Conservation (phyloP, 2,888 invertebrate species). For the Dascillus cervinus region DNA sequence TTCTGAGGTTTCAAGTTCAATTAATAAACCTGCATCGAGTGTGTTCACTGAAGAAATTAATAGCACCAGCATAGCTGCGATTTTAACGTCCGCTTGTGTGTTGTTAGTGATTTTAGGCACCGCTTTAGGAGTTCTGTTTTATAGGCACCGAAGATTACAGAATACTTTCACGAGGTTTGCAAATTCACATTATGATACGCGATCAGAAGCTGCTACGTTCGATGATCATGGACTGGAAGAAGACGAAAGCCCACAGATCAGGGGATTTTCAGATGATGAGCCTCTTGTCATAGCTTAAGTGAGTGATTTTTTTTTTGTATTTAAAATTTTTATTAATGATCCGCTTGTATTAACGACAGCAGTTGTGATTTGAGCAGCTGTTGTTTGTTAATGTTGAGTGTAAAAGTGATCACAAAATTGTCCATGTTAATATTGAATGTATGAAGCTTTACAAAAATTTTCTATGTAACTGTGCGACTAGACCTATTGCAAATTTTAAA, state of each 20-base stretch:
- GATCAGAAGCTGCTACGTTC: constrained; percentile 82
- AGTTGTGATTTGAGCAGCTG: no score
- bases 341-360: no score
- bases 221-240: constrained; percentile 64
- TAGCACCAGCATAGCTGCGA: constrained; percentile 24
- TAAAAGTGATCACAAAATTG: no score
- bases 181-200: constrained; percentile 77
- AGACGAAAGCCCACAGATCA: constrained; percentile 82
- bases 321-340: no score
- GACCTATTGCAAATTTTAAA: no score
- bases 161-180: constrained; percentile 75
- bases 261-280: constrained; percentile 90
- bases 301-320: no score
- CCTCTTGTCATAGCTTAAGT: constrained; percentile 84
- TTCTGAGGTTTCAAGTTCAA: constrained; percentile 49
- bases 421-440: no score
- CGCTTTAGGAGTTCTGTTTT: constrained; percentile 51
- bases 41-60: constrained; percentile 10
- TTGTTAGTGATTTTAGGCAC: constrained; percentile 49
- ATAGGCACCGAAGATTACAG: constrained; percentile 66
- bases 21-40: constrained; percentile 12
- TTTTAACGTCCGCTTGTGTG: constrained; percentile 47
- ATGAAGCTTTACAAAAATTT: no score
- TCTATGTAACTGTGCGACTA: no score
- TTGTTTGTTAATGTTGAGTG: no score